These are phyloP conservation scores for Castor canadensis DNA, from an alignment of 2,113 vertebrate genomes.

Conservation along the genomic window DNA sequence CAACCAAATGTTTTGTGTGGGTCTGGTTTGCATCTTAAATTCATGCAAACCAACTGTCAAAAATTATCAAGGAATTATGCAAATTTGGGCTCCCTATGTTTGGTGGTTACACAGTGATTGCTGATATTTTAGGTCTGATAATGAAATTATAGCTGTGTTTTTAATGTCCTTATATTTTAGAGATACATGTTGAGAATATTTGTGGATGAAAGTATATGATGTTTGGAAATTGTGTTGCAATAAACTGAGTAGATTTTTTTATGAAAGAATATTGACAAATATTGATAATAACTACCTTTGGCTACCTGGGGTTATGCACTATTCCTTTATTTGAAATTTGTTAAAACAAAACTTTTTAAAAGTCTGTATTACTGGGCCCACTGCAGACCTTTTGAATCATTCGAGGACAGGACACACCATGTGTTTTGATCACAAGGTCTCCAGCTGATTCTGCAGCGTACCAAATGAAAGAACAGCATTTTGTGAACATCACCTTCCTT, in stretches of 20 bases:
- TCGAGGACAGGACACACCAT: too few species aligned
- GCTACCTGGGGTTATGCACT: too few species aligned
- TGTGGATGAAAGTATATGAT: neutral
- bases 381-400: neutral
- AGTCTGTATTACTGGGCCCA: neutral
- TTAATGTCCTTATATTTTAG: neutral
- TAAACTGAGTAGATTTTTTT: neutral
- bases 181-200: neutral
- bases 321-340: neutral
- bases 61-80: neutral
- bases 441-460: neutral
- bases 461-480: neutral
- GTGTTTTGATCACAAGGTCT: neutral
- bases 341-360: neutral
- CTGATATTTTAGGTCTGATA: neutral
- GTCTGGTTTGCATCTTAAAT: neutral
- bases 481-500: neutral
- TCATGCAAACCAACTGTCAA: neutral
- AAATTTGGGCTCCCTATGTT: neutral
- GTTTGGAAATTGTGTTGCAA: neutral
- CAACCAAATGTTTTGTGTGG: neutral
- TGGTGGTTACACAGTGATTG: neutral
- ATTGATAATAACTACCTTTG: neutral
- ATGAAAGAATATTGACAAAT: neutral
- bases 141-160: neutral